Evolutionary conservation across 2,113 vertebrate species (phyloP).

Genomic region (Pomatostomus ruficeps): DNA sequence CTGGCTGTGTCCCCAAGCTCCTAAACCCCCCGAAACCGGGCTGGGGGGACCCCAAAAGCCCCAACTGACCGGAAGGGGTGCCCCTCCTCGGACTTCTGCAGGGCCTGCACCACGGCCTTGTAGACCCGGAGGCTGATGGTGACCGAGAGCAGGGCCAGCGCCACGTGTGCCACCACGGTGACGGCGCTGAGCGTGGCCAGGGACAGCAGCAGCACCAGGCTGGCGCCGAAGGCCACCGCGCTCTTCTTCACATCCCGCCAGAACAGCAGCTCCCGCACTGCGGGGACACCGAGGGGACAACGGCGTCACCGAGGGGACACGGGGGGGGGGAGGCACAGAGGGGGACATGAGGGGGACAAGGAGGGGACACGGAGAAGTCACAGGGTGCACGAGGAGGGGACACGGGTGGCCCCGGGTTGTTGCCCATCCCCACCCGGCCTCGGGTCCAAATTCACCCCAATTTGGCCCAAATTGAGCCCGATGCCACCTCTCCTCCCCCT

Average conservation of each 20-base stretch:
- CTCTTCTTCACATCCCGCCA: conserved; percentile 90
- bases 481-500: accelerated
- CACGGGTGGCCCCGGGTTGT: background rate
- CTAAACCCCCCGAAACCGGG: background rate
- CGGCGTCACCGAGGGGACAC: background rate
- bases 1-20: background rate
- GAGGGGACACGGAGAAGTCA: too few relatives aligned
- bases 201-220: conserved; percentile 85
- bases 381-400: too few relatives aligned
- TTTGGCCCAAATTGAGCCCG: background rate
- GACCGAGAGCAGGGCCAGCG: conserved; percentile 88
- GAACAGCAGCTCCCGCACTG: conserved; percentile 85
- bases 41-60: background rate
- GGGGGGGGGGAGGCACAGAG: background rate
- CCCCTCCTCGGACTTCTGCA: conserved; percentile 88
- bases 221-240: conserved; percentile 82
- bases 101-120: conserved; percentile 88
- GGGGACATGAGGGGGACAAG: too few relatives aligned
- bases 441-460: background rate
- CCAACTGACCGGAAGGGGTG: conserved; percentile 89
- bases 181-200: conserved; percentile 91
- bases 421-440: background rate
- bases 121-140: conserved; percentile 93
- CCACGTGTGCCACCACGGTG: conserved; percentile 88
- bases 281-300: background rate